These are phyloP conservation scores for Magallana angulata DNA, from an alignment of 1,140 invertebrate genomes.

Conservation along the genomic window DNA sequence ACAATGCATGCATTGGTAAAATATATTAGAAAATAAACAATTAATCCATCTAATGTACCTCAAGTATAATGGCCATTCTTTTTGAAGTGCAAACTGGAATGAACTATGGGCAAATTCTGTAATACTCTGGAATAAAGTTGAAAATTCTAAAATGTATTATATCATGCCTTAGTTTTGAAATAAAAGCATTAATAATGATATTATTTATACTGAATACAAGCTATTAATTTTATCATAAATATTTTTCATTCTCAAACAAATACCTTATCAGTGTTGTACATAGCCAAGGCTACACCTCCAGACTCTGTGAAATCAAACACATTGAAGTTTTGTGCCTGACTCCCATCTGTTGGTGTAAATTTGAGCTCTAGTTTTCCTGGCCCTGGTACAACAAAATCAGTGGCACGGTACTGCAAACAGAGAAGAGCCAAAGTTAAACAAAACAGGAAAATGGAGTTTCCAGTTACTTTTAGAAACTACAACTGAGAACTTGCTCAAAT, in stretches of 20 bases:
- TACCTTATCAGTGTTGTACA: slow-evolving; percentile 97
- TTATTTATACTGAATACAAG: neutral
- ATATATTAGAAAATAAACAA: too few species aligned
- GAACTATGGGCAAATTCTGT: slow-evolving; percentile 95
- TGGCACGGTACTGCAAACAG: slow-evolving; percentile 92
- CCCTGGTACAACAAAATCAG: slow-evolving; percentile 93
- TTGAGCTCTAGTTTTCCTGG: slow-evolving; percentile 92
- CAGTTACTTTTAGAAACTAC: too few species aligned
- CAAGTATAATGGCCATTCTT: slow-evolving; percentile 91
- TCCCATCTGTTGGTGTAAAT: slow-evolving; percentile 85
- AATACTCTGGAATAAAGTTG: slow-evolving; percentile 83
- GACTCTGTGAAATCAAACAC: slow-evolving; percentile 91
- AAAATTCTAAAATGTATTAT: neutral
- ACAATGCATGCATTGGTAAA: too few species aligned
- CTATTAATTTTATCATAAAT: neutral
- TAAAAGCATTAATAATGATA: too few species aligned
- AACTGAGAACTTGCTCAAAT: too few species aligned
- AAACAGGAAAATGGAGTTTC: too few species aligned
- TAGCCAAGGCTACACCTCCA: slow-evolving; percentile 94
- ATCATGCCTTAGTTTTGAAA: too few species aligned
- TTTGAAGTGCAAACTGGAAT: slow-evolving; percentile 92
- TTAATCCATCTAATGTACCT: slow-evolving; percentile 48
- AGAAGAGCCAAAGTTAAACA: too few species aligned
- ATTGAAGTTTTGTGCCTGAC: slow-evolving; percentile 66
- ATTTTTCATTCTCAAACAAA: neutral